Evolutionary conservation across 2,113 vertebrate genomes (phyloP).

Genomic region (Myanophis thanlyinensis): DNA sequence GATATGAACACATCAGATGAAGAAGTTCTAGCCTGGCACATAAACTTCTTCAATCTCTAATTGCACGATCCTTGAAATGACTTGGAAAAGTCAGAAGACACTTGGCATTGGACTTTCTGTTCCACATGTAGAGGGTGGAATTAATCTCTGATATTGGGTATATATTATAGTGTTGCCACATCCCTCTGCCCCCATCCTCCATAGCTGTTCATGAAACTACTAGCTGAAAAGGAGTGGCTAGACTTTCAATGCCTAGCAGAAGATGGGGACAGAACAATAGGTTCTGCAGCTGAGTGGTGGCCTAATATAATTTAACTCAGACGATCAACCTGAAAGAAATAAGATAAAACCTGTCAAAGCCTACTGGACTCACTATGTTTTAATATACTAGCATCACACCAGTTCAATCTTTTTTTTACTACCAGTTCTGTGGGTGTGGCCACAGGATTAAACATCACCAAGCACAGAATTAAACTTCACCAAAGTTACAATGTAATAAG

Average conservation of each 20-base stretch:
- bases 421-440: no score
- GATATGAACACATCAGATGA: neutral
- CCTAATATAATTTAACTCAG: neutral
- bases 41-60: neutral
- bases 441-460: no score
- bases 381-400: no score
- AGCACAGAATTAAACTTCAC: no score
- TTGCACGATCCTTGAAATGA: no score
- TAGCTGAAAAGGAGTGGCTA: neutral
- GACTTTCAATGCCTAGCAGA: neutral
- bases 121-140: neutral
- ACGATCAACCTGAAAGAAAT: neutral
- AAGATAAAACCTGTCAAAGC: neutral
- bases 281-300: neutral
- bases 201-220: neutral
- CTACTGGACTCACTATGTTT: no score
- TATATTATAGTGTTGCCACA: neutral
- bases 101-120: neutral
- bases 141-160: neutral
- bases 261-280: neutral
- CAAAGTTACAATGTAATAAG: no score
- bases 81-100: neutral
- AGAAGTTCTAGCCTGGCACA: neutral
- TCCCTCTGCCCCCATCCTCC: neutral
- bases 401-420: no score